Conservation (phyloP, 2,797 vertebrate species). For the Rhabdophis nuchalis region DNA sequence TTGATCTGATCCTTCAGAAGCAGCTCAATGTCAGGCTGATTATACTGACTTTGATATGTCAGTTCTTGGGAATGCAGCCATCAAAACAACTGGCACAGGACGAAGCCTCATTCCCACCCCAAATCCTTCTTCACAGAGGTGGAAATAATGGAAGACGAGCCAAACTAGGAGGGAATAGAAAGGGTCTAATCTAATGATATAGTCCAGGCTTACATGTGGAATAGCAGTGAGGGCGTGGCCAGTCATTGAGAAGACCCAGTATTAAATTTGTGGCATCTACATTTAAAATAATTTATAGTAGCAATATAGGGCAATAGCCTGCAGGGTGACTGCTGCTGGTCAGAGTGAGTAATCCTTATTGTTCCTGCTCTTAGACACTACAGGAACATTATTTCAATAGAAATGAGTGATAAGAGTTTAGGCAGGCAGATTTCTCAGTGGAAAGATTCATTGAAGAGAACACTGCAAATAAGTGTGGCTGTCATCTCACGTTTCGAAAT, state of each 20-base stretch:
- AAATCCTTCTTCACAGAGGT: not conserved
- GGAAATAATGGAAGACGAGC: not conserved
- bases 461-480: not conserved
- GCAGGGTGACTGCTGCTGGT: too few species aligned
- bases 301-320: not conserved
- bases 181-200: not conserved
- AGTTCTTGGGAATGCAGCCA: constrained; percentile 8
- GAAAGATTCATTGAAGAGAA: not conserved
- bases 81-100: constrained; percentile 9
- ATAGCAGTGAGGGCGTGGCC: too few species aligned
- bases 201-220: not conserved
- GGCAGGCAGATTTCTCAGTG: not conserved
- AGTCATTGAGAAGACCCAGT: not conserved
- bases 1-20: constrained; percentile 24
- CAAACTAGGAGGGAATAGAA: not conserved
- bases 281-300: not conserved
- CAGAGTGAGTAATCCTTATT: too few species aligned
- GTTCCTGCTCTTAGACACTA: not conserved
- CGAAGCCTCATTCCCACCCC: not conserved
- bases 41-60: constrained; percentile 1
- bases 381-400: not conserved
- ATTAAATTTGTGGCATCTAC: not conserved
- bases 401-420: not conserved
- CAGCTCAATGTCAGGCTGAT: not conserved
- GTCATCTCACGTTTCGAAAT: not conserved